Evolutionary conservation across 2,888 invertebrate genomes (phyloP), one percentile per base, ranked within the genome.

Genomic region (Oegoconia quadripuncta): DNA sequence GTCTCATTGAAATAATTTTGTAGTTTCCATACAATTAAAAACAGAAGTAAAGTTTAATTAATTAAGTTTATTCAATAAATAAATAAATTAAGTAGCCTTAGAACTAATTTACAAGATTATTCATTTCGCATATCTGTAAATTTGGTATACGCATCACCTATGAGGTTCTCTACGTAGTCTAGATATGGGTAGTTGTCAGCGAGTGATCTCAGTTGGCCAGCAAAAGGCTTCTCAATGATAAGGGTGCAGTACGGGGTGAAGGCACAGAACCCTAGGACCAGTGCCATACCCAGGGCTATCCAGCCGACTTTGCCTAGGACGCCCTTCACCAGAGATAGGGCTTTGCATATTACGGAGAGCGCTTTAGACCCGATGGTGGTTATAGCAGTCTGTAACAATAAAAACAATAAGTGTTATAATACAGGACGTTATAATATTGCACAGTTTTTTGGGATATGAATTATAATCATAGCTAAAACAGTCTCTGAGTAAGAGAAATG

Each of bases 231-330:
- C 15, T 76, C 68, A 44, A 89, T 87, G 8, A 72, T 72, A 27
- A 90, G 74, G 8, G 77, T 81, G 57, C 91, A 91, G 47, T 89
- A 59, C 0, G 89, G 81, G 0, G 91, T 90, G 28, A 89, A 67
- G 1, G 83, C 82, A 59, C 90, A 91, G n/a, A 90, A 60, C 2
- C 83, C 76, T 0, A 87, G 73, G 2, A 86, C 87, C 14, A 89
- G 66, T n/a, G 80, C 59, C 11, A 80, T 80, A 6, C 62, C 59
- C 1, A 60, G 42, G 3, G 56, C 15, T 4, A 60, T 39, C 31
- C 57, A 36, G 12, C 46, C 33, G 58, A 66, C 37, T 9, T 82
- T 83, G 9, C 73, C 64, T 3, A 81, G 27, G 3, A 86, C 42
- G 59, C 76, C 77, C n/a, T 74, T 55, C 4, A 72, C 76, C 2